A percentile compares a stretch with the other conserved stretches of the same genome.
Conservation (phyloP, 2,888 invertebrate genomes). For the Salticus scenicus region DNA sequence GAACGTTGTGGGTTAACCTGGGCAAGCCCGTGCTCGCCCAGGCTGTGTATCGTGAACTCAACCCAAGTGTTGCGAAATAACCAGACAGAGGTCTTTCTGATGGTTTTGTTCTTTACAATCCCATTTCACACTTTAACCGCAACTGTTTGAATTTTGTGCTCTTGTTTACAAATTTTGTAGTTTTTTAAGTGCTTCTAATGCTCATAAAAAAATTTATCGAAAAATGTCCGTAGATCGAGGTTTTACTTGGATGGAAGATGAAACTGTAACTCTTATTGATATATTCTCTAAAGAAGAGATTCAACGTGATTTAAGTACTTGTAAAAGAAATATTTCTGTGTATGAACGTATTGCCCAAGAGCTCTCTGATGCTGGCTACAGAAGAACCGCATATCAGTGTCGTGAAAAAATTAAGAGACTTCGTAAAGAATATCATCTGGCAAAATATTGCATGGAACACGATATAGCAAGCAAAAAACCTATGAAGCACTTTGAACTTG, state of each 20-base stretch:
- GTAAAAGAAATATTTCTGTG: constrained; percentile 56
- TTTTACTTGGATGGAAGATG: constrained; percentile 68
- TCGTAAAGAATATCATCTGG: constrained; percentile 51
- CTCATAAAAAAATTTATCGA: neutral
- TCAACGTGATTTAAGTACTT: constrained; percentile 49
- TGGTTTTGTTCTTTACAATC: too few relatives aligned
- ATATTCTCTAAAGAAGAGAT: constrained; percentile 55
- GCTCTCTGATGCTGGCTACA: constrained; percentile 46
- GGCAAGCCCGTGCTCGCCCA: too few relatives aligned
- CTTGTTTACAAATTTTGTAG: neutral
- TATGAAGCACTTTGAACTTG: constrained; percentile 57
- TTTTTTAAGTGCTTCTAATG: neutral
- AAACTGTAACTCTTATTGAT: constrained; percentile 53
- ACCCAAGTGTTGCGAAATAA: too few relatives aligned
- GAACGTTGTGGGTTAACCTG: too few relatives aligned
- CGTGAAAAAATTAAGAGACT: constrained; percentile 65
- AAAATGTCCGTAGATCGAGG: constrained; percentile 64
- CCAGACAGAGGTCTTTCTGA: too few relatives aligned
- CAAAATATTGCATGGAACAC: constrained; percentile 45
- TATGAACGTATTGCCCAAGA: constrained; percentile 59
- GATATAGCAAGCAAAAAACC: constrained; percentile 46
- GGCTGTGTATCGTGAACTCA: too few relatives aligned
- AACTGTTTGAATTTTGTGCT: too few relatives aligned
- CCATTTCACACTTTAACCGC: too few relatives aligned
- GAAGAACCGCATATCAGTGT: constrained; percentile 60